phyloP scores from a whole-genome alignment of 2,113 vertebrate species.

The Anseranas semipalmata region DNA sequence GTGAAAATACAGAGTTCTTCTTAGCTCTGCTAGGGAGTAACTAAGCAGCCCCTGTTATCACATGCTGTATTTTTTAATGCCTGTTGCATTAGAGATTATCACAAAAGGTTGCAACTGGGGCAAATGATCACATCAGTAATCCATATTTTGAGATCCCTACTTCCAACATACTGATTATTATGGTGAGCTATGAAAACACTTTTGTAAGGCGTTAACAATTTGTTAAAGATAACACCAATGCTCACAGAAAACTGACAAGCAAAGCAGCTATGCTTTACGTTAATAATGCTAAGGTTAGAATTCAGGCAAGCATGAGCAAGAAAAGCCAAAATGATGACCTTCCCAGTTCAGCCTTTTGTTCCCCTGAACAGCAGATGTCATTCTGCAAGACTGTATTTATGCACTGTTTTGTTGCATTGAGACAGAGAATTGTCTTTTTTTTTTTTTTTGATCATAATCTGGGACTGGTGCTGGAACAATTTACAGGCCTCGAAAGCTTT shows the following conservation, averaged over 20 bases:
- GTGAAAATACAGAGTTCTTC: slow-evolving; percentile 53
- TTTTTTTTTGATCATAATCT: background rate
- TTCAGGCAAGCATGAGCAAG: slow-evolving; percentile 2
- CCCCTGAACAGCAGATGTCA: background rate
- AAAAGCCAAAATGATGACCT: background rate
- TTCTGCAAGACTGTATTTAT: background rate
- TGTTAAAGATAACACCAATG: background rate
- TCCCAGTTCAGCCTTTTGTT: background rate
- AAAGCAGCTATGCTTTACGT: background rate
- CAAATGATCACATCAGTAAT: slow-evolving; percentile 36
- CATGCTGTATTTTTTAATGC: slow-evolving; percentile 24
- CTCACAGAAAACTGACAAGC: background rate
- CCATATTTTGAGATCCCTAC: background rate
- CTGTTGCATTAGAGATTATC: slow-evolving; percentile 40
- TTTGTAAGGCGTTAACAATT: background rate
- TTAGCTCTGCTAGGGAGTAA: slow-evolving; percentile 36
- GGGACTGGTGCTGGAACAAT: background rate
- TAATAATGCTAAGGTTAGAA: background rate
- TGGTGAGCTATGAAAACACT: background rate
- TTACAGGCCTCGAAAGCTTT: background rate
- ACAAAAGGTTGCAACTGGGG: background rate
- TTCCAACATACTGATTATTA: background rate
- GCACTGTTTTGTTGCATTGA: fast-evolving
- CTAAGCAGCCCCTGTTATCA: slow-evolving; percentile 42
- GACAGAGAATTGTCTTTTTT: background rate